Evolutionary conservation across 1,140 invertebrate species (phyloP).

Genomic region (Bombus fervidus): DNA sequence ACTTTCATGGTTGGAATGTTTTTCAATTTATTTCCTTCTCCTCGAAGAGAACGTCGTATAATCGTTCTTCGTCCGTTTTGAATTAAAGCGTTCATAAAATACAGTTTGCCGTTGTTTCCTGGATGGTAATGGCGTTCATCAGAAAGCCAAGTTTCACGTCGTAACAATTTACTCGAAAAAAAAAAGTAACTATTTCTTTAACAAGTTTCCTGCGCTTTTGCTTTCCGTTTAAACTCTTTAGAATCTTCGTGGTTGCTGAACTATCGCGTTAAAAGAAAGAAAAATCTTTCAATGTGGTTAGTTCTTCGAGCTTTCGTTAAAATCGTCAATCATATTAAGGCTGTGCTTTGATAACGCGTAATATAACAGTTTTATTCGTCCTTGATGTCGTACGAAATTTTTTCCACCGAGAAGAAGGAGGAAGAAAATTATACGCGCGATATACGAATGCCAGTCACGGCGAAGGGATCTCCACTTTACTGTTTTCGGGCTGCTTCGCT

Average conservation of each 20-base stretch:
- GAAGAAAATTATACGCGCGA: slow-evolving; percentile 48
- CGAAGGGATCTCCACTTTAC: slow-evolving; percentile 55
- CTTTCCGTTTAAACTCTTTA: background rate
- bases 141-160: background rate
- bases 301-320: background rate
- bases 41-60: background rate
- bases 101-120: background rate
- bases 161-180: background rate
- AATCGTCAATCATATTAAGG: background rate
- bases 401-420: background rate
- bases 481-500: slow-evolving; percentile 58
- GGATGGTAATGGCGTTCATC: background rate
- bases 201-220: background rate
- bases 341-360: too few relatives aligned
- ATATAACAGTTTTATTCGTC: too few relatives aligned
- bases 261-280: too few relatives aligned
- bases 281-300: background rate
- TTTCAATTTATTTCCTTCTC: slow-evolving; percentile 20
- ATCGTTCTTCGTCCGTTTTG: background rate
- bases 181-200: background rate
- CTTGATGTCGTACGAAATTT: background rate
- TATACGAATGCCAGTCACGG: slow-evolving; percentile 46
- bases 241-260: too few relatives aligned
- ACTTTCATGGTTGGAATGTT: background rate
- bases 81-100: slow-evolving; percentile 30